Conservation (phyloP, 2,888 invertebrate species). For the Orthosia gothica region DNA sequence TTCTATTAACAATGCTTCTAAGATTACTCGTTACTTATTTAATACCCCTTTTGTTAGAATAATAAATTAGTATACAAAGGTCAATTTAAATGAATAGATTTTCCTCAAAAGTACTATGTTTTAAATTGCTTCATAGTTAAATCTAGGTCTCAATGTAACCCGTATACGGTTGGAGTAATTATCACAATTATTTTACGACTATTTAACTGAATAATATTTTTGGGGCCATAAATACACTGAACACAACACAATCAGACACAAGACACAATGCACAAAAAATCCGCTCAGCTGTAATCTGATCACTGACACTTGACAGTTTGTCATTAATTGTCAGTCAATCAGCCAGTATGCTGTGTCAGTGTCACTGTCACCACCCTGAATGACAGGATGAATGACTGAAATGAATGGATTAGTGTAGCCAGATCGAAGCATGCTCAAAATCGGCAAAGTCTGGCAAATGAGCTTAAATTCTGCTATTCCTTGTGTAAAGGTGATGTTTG, state of each 20-base stretch:
- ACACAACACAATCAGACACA: too few species aligned
- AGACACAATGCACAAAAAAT: background rate
- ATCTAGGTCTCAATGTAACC: background rate
- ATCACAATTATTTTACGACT: background rate
- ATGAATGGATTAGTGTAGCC: background rate
- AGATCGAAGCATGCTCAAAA: background rate
- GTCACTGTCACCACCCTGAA: background rate
- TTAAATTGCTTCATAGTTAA: background rate
- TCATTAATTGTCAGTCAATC: too few species aligned
- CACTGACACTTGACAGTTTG: background rate
- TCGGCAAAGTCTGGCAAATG: background rate
- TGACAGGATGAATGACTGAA: background rate
- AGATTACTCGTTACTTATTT: background rate
- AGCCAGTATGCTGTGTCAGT: background rate
- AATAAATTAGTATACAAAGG: slow-evolving; percentile 21
- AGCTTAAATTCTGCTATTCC: background rate
- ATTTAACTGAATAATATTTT: slow-evolving; percentile 2
- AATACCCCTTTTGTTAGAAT: slow-evolving; percentile 16
- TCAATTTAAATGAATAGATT: slow-evolving; percentile 3
- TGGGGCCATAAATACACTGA: background rate
- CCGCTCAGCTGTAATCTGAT: slow-evolving; percentile 6
- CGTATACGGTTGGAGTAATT: background rate
- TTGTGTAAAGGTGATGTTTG: too few species aligned
- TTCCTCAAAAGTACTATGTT: background rate
- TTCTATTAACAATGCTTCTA: slow-evolving; percentile 1